Evolutionary conservation across 2,797 vertebrate species (phyloP).

Genomic region (Pangasius mekongensis): DNA sequence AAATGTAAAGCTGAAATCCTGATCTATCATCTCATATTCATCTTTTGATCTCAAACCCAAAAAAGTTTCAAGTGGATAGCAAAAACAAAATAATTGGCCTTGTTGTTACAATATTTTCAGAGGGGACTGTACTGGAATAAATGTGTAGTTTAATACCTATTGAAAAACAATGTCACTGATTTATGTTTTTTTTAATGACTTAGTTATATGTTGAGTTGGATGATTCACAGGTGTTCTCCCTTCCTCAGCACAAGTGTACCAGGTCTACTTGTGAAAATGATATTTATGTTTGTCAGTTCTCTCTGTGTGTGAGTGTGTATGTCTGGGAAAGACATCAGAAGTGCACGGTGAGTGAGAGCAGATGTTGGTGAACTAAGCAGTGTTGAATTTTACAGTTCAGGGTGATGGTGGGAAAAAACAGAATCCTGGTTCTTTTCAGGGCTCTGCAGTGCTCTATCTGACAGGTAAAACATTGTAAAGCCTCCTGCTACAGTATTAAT

Average conservation of each 20-base stretch:
- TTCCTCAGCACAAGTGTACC: conserved; percentile 20
- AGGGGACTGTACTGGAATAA: neutral
- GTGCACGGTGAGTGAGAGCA: conserved; percentile 31
- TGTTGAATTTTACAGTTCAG: conserved; percentile 35
- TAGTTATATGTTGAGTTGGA: conserved; percentile 16
- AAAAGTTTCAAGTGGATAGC: neutral
- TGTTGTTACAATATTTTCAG: neutral
- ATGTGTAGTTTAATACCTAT: neutral
- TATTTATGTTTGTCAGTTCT: conserved; percentile 38
- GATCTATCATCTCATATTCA: neutral
- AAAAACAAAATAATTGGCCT: neutral
- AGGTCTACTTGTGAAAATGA: conserved; percentile 7
- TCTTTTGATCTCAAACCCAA: neutral
- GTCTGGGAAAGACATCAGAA: conserved; percentile 48
- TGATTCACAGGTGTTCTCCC: conserved; percentile 24
- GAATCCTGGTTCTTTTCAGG: conserved; percentile 1
- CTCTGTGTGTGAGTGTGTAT: conserved; percentile 16
- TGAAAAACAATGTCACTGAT: neutral
- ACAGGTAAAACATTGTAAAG: conserved; percentile 16
- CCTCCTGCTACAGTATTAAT: neutral
- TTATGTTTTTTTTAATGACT: neutral
- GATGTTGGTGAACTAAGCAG: conserved; percentile 21
- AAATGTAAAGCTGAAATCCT: no score
- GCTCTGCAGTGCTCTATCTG: neutral
- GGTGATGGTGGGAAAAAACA: conserved; percentile 25